A percentile compares a stretch with the other conserved stretches of the same genome.
Conservation (phyloP, 2,113 vertebrate species). For the Nematolebias whitei region DNA sequence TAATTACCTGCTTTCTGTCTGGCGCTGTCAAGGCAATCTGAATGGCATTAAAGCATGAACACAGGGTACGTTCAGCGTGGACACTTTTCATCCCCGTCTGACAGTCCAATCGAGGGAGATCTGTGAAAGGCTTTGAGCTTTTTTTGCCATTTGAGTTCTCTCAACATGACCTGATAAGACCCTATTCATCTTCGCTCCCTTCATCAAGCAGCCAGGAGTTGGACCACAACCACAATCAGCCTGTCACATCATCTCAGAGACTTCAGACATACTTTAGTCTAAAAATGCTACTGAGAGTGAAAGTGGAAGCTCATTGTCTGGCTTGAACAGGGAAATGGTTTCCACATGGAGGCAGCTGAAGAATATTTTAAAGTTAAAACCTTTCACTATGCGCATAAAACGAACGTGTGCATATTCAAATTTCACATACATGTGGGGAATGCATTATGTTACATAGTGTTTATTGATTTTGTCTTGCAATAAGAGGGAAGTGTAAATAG, state of each 20-base stretch:
- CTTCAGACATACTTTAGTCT: conserved; percentile 49
- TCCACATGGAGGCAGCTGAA: conserved; percentile 18
- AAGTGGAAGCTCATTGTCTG: conserved; percentile 34
- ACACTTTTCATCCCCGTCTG: conserved; percentile 60
- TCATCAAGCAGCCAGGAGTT: conserved; percentile 47
- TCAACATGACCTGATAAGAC: conserved; percentile 56
- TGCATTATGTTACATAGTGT: conserved; percentile 34
- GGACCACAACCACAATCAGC: conserved; percentile 52
- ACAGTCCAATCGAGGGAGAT: conserved; percentile 50
- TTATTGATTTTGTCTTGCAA: conserved; percentile 43
- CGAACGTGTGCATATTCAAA: conserved; percentile 3
- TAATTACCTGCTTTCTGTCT: conserved; percentile 52
- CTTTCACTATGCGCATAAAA: neutral
- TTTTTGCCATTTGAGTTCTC: conserved; percentile 52
- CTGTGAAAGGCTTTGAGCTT: conserved; percentile 50
- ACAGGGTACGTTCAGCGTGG: conserved; percentile 27
- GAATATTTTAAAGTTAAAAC: conserved; percentile 20
- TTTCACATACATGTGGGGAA: neutral
- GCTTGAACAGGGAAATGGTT: conserved; percentile 35
- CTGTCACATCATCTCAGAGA: conserved; percentile 56
- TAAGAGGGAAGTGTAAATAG: conserved; percentile 24
- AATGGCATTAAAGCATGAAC: conserved; percentile 52
- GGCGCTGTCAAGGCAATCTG: conserved; percentile 42
- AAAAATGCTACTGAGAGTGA: conserved; percentile 40
- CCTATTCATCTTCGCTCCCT: conserved; percentile 57